Conservation (phyloP, 2,888 invertebrate genomes). For the Graphium colonna region DNA sequence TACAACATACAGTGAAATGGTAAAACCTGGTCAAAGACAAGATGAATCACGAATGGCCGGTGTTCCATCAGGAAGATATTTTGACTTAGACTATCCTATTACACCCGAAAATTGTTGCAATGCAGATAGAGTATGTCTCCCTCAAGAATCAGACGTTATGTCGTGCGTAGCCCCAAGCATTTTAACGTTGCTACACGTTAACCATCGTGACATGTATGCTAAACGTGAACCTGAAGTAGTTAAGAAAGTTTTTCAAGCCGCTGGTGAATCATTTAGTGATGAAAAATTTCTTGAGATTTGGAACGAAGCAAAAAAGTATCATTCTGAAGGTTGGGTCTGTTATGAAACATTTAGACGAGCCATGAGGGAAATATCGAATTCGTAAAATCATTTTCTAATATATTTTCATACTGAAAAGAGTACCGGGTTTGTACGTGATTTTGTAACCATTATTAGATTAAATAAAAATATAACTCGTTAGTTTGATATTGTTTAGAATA, state of each 20-base stretch:
- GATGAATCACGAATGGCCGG: constrained; percentile 52
- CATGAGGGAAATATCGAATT: constrained; percentile 13
- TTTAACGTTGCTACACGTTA: constrained; percentile 51
- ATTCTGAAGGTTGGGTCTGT: constrained; percentile 75
- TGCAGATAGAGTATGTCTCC: constrained; percentile 49
- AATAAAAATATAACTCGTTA: too few species aligned
- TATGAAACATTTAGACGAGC: constrained; percentile 72
- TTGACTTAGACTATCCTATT: constrained; percentile 59
- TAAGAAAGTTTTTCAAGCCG: constrained; percentile 71
- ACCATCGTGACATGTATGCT: constrained; percentile 62
- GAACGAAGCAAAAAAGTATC: constrained; percentile 69
- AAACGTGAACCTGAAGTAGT: constrained; percentile 53
- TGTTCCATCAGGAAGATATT: constrained; percentile 63
- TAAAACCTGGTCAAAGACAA: constrained; percentile 45
- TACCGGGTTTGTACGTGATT: too few species aligned
- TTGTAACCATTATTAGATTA: too few species aligned
- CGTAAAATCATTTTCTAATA: constrained; percentile 76
- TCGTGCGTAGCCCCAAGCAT: constrained; percentile 54
- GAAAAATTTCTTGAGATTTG: constrained; percentile 71
- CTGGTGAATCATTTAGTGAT: constrained; percentile 71
- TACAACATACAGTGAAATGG: constrained; percentile 67
- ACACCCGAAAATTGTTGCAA: constrained; percentile 47
- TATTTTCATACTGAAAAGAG: too few species aligned
- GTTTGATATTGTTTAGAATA: too few species aligned
- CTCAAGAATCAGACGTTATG: constrained; percentile 59